A percentile compares a stretch with the other conserved stretches of the same genome.
Conservation (phyloP, 1,140 invertebrate genomes). For the Drosophila nigrodunni region DNA sequence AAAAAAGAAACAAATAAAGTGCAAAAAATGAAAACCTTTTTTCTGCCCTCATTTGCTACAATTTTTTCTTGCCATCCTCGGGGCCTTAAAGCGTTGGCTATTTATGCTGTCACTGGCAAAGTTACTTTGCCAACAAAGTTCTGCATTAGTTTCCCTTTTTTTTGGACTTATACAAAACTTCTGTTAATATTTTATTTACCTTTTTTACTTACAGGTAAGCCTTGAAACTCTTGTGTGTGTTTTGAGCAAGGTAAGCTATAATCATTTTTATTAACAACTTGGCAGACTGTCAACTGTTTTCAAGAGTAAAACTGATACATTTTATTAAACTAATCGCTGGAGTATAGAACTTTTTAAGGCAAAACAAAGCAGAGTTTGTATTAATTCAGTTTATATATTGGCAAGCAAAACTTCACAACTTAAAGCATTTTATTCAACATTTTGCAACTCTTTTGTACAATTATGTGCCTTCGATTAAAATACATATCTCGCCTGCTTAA, state of each 20-base stretch:
- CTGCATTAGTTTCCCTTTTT: not conserved
- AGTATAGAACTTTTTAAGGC: not conserved
- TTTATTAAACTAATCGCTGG: not conserved
- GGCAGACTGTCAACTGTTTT: conserved; percentile 2
- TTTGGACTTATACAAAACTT: conserved; percentile 12
- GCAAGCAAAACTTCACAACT: too few species aligned
- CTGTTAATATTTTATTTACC: conserved; percentile 14
- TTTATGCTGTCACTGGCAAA: conserved; percentile 33
- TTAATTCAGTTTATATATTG: not conserved
- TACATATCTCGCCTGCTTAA: not conserved
- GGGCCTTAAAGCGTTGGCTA: conserved; percentile 11
- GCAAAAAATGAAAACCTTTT: conserved; percentile 20
- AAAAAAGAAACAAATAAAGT: not conserved
- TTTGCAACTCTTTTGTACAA: too few species aligned
- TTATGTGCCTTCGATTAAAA: not conserved
- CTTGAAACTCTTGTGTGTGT: not conserved
- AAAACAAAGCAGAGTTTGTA: not conserved
- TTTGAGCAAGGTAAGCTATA: conserved; percentile 1
- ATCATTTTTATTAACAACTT: not conserved
- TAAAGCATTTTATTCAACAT: too few species aligned
- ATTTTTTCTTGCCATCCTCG: not conserved
- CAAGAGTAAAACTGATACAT: not conserved
- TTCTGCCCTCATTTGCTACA: not conserved
- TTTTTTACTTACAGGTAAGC: conserved; percentile 22
- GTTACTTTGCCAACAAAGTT: conserved; percentile 26